Evolutionary conservation across 2,888 invertebrate species (phyloP).

Genomic region (Nemotelus nigrinus): DNA sequence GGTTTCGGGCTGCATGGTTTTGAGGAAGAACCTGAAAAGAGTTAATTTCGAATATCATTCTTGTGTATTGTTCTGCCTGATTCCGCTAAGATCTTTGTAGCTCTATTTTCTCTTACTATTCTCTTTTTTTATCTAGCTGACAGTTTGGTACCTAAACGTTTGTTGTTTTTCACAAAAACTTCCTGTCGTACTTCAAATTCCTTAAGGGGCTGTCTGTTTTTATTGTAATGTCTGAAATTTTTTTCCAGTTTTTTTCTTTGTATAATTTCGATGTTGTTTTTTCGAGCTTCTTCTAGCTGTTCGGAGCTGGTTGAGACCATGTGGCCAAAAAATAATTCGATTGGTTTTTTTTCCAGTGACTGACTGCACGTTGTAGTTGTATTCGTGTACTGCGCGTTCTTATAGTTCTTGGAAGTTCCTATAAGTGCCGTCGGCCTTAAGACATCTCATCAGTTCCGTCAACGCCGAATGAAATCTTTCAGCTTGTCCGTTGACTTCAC

Average conservation of each 20-base stretch:
- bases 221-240: not conserved
- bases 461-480: conserved; percentile 9
- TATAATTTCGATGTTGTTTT: too few relatives aligned
- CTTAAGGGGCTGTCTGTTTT: not conserved
- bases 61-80: conserved; percentile 7
- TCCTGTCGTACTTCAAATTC: not conserved
- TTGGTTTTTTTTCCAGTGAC: conserved; percentile 48
- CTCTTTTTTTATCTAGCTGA: not conserved
- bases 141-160: conserved; percentile 26
- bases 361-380: conserved; percentile 43
- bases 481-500: conserved; percentile 36
- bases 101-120: not conserved
- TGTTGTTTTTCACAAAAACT: conserved; percentile 12
- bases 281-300: too few relatives aligned
- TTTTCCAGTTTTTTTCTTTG: not conserved
- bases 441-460: conserved; percentile 51
- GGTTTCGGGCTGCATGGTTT: not conserved
- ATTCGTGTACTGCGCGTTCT: conserved; percentile 46
- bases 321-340: conserved; percentile 49
- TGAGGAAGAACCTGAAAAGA: not conserved
- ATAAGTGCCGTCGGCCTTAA: conserved; percentile 41
- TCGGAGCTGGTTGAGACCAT: not conserved
- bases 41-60: conserved; percentile 14
- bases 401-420: conserved; percentile 49
- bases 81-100: not conserved